Percentiles rank a stretch among this genome's conserved stretches.
phyloP scores from a whole-genome alignment of 2,113 vertebrate genomes.

The Ciconia stormi region DNA sequence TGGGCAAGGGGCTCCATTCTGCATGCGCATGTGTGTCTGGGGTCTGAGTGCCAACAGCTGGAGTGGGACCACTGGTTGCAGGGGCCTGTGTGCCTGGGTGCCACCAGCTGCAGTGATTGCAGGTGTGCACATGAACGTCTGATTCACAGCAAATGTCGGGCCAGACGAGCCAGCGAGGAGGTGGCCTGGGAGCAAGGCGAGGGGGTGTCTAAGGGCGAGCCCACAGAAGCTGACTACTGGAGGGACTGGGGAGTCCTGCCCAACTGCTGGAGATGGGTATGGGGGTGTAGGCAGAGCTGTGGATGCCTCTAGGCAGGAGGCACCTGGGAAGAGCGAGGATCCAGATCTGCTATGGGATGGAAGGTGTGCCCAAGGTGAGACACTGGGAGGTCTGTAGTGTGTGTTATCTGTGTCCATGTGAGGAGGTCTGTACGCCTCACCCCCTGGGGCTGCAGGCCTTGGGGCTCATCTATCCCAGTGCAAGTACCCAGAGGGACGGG shows the following conservation, averaged over 20 bases:
- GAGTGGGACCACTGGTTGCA: not conserved
- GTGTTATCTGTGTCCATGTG: not conserved
- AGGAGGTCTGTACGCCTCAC: not conserved
- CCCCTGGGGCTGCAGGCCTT: not conserved
- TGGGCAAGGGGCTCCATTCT: not conserved
- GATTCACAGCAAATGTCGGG: fast-evolving
- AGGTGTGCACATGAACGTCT: not conserved
- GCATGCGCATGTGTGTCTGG: fast-evolving
- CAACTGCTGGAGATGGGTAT: not conserved
- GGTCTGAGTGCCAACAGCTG: not conserved
- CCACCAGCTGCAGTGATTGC: not conserved
- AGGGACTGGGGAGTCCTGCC: not conserved
- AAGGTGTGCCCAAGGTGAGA: not conserved
- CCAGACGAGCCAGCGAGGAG: not conserved
- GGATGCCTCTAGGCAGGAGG: not conserved
- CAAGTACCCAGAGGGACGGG: not conserved
- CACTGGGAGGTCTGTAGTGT: not conserved
- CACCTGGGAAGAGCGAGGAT: not conserved
- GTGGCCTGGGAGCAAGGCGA: not conserved
- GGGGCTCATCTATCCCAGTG: not conserved
- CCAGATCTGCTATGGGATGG: not conserved
- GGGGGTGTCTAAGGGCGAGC: not conserved
- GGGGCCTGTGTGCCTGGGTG: not conserved
- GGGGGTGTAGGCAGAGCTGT: not conserved
- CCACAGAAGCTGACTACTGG: not conserved